Evolutionary conservation across 2,113 vertebrate species (phyloP).

Genomic region (Haplochromis vanheusdeni): DNA sequence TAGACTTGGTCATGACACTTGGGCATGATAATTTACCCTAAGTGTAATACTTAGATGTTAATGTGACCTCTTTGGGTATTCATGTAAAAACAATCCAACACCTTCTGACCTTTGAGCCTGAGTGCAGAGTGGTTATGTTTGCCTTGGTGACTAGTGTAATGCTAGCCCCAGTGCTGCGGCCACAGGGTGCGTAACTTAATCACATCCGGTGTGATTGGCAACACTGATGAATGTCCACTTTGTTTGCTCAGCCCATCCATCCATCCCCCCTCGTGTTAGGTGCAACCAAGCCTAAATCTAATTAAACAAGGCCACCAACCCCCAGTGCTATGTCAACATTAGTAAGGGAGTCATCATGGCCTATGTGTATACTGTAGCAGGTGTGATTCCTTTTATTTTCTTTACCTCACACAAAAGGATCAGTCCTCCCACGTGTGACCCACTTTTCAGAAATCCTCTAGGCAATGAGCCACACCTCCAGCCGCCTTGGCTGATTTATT

Average conservation of each 20-base stretch:
- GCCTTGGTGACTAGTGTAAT: slow-evolving; percentile 37
- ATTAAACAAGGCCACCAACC: slow-evolving; percentile 48
- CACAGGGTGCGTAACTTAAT: slow-evolving; percentile 56
- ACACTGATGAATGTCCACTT: slow-evolving; percentile 68
- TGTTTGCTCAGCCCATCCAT: slow-evolving; percentile 46
- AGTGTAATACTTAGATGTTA: slow-evolving; percentile 36
- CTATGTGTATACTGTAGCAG: background rate
- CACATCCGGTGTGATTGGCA: slow-evolving; percentile 59
- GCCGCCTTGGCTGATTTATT: slow-evolving; percentile 15
- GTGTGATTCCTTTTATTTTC: slow-evolving; percentile 35
- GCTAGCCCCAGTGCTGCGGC: slow-evolving; percentile 2
- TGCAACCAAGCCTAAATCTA: slow-evolving; percentile 51
- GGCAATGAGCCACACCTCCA: slow-evolving; percentile 49
- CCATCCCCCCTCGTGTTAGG: slow-evolving; percentile 6
- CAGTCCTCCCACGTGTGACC: slow-evolving; percentile 44
- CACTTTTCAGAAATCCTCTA: slow-evolving; percentile 57
- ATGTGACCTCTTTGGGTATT: slow-evolving; percentile 36
- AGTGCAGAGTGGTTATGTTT: slow-evolving; percentile 35
- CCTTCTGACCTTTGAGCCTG: slow-evolving; percentile 49
- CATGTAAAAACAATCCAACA: slow-evolving; percentile 34
- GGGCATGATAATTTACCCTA: slow-evolving; percentile 4
- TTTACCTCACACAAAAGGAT: slow-evolving; percentile 27
- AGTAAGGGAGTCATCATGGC: background rate
- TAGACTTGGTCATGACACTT: slow-evolving; percentile 1
- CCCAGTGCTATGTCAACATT: slow-evolving; percentile 10